Evolutionary conservation across 2,113 vertebrate genomes (phyloP), one percentile per base, ranked within the genome.

Genomic region (Theropithecus gelada): DNA sequence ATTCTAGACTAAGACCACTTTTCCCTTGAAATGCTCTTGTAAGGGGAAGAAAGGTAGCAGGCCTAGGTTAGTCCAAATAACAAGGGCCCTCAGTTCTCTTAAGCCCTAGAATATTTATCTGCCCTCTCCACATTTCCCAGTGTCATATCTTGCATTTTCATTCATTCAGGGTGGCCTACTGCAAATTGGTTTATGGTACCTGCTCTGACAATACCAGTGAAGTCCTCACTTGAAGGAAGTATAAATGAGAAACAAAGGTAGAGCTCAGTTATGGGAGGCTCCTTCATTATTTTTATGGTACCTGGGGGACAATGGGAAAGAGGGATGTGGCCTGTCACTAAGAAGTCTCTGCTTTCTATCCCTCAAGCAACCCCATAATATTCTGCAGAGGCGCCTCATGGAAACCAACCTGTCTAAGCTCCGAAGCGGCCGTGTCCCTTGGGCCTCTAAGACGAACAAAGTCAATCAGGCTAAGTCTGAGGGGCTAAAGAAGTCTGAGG

Each of bases 311-410:
- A 75, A 5, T 52, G 45, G 35, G 57, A 87, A 43, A 85, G 57
- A 35, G 52, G 8, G 7, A 59, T 30, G 35, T 94, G 40, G 20
- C 27, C 35, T 85, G 27, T 85, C 52, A 79, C 48, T 96, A 80
- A 97, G 59, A 93, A 88, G 23, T 23, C 45, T 96, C 61, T 97
- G 66, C 70, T 97, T 97, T 97, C 38, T 97, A 87, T 97, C 96
- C 96, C 70, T 96, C 78, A 97, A 99, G 99, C 99, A 99, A 98
- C 99, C 99, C 6, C 99, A 99, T 40, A 99, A 99, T 45, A 99
- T 99, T 90, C 98, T 99, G 94, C 99, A 99, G 98, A 99, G 98
- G 90, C 99, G 99, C 61, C 98, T 99, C 88, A 98, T 99, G 99
- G 99, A 99, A 96, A 99, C 99, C 81, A 99, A 99, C 76, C 78